phyloP scores from a whole-genome alignment of 2,113 vertebrate species.

The Pan paniscus region DNA sequence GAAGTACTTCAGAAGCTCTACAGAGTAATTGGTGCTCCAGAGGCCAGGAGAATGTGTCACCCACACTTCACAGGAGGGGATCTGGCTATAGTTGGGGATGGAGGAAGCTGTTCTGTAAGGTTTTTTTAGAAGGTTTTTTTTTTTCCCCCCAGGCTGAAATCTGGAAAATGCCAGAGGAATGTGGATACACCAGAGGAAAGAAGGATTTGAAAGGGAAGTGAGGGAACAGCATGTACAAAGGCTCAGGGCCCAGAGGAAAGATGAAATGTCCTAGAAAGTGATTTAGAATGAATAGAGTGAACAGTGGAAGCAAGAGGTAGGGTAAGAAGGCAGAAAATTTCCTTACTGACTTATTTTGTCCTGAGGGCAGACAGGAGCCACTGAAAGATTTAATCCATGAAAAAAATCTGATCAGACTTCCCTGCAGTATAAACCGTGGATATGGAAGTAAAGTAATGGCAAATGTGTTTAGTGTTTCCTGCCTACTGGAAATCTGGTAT shows the following conservation, averaged over 20 bases:
- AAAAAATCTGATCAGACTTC: background rate
- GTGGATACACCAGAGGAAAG: background rate
- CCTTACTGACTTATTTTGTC: background rate
- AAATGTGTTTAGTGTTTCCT: background rate
- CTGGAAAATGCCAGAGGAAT: background rate
- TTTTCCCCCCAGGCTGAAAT: background rate
- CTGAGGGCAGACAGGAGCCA: background rate
- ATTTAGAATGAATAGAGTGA: background rate
- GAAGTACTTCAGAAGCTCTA: background rate
- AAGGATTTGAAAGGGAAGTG: background rate
- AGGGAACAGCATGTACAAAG: background rate
- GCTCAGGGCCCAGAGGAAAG: background rate
- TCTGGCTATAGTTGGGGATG: background rate
- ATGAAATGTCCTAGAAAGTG: background rate
- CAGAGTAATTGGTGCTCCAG: background rate
- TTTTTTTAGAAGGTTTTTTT: background rate
- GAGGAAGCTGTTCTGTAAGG: background rate
- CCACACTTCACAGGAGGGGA: background rate
- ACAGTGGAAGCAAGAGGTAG: background rate
- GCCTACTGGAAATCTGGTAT: background rate
- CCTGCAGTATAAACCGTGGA: background rate
- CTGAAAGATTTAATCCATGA: background rate
- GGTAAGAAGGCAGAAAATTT: background rate
- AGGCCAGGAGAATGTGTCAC: background rate
- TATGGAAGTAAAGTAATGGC: background rate